phyloP scores from a whole-genome alignment of 2,113 vertebrate species.

The Chloebia gouldiae region DNA sequence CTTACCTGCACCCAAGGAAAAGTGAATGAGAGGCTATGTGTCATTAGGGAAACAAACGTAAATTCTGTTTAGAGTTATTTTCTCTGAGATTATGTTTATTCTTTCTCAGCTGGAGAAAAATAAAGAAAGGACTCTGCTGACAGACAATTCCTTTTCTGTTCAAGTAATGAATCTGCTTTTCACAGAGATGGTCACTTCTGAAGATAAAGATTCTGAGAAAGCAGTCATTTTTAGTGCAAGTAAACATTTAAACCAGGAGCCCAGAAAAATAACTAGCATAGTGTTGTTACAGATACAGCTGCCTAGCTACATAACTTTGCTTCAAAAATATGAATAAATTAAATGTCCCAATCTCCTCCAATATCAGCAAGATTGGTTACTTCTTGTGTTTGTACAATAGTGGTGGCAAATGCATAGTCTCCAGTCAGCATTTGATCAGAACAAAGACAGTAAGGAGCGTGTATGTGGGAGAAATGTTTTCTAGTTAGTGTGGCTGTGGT shows the following conservation, averaged over 20 bases:
- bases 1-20: neutral
- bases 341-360: neutral
- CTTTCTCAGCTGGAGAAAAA: neutral
- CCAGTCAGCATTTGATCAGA: neutral
- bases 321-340: neutral
- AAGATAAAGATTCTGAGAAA: neutral
- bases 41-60: neutral
- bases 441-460: accelerated
- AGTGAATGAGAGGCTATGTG: neutral
- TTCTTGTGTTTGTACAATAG: neutral
- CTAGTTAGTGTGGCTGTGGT: neutral
- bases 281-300: neutral
- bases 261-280: neutral
- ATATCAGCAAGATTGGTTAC: neutral
- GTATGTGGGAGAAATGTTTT: neutral
- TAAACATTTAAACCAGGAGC: neutral
- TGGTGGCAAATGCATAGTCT: neutral
- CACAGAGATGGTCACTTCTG: neutral
- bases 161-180: neutral
- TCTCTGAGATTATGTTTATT: neutral
- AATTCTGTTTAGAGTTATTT: neutral
- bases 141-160: neutral
- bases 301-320: neutral
- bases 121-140: neutral
- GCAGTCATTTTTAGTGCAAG: neutral